These are phyloP conservation scores for Clunio marinus DNA, from an alignment of 2,888 invertebrate species.

Conservation along the genomic window DNA sequence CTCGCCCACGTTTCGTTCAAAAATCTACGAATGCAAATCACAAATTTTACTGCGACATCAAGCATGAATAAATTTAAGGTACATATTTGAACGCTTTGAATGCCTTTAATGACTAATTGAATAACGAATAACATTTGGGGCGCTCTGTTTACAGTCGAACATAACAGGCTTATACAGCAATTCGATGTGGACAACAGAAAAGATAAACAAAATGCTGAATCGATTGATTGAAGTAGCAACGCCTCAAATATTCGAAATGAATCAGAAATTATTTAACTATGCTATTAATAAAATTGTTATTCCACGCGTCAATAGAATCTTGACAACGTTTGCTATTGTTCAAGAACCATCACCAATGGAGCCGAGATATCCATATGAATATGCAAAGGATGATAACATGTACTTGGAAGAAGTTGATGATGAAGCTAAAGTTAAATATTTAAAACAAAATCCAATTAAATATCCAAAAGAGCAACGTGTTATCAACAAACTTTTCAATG, in stretches of 20 bases:
- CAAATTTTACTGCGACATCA: slow-evolving; percentile 19
- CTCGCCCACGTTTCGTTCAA: slow-evolving; percentile 9
- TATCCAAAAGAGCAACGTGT: not conserved
- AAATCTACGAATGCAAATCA: slow-evolving; percentile 22
- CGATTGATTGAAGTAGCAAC: slow-evolving; percentile 28
- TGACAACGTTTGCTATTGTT: slow-evolving; percentile 10
- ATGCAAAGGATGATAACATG: not conserved
- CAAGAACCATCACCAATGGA: not conserved
- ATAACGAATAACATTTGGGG: not conserved
- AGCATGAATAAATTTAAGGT: slow-evolving; percentile 21
- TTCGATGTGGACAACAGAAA: slow-evolving; percentile 5
- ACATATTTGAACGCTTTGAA: not conserved
- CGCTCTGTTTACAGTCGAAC: slow-evolving; percentile 32
- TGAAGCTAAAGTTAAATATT: not conserved
- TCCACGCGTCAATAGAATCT: slow-evolving; percentile 25
- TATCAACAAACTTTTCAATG: not conserved
- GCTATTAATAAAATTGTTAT: slow-evolving; percentile 22
- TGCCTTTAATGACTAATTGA: not conserved
- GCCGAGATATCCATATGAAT: not conserved
- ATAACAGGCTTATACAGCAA: slow-evolving; percentile 14
- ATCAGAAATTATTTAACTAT: slow-evolving; percentile 28
- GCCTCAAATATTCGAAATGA: slow-evolving; percentile 17
- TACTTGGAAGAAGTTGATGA: slow-evolving; percentile 18
- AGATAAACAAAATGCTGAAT: slow-evolving; percentile 28
- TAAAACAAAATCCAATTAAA: not conserved